phyloP scores from a whole-genome alignment of 92 coral and sea anemone genomes.

The Hydrozoanthus gracilis region DNA sequence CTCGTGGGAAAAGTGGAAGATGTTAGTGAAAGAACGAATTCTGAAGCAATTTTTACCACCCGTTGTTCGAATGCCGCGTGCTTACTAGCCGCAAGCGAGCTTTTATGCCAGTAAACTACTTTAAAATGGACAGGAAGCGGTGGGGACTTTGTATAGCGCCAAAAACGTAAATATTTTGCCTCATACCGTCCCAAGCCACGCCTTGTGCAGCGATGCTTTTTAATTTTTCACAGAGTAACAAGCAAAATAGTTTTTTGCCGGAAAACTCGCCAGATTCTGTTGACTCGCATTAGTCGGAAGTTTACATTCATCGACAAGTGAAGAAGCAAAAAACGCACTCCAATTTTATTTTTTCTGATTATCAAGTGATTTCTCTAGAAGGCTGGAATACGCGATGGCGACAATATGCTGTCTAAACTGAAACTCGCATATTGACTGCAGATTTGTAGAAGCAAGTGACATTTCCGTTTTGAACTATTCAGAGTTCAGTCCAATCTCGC shows the following conservation, averaged over 20 bases:
- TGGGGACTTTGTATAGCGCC: constrained; percentile 46
- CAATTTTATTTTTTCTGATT: constrained; percentile 6
- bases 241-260: constrained; percentile 37
- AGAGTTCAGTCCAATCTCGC: constrained; percentile 47
- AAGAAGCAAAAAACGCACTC: constrained; percentile 22
- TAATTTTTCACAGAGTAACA: constrained; percentile 88
- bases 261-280: constrained; percentile 13
- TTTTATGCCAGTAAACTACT: constrained; percentile 49
- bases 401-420: constrained; percentile 42
- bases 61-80: constrained; percentile 34
- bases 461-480: constrained; percentile 37
- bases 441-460: constrained; percentile 25
- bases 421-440: constrained; percentile 42
- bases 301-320: constrained; percentile 29
- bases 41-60: constrained; percentile 44
- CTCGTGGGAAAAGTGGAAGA: constrained; percentile 39
- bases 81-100: constrained; percentile 45
- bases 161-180: constrained; percentile 72
- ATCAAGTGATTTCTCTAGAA: constrained; percentile 10
- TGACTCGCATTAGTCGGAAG: constrained; percentile 37
- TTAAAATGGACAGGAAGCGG: constrained; percentile 53
- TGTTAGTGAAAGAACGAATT: constrained; percentile 39
- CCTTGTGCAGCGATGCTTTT: constrained; percentile 68
- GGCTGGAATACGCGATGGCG: constrained; percentile 25
- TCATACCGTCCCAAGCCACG: constrained; percentile 69